Evolutionary conservation across 2,888 invertebrate species (phyloP).

Genomic region (Tiliacea citrago): DNA sequence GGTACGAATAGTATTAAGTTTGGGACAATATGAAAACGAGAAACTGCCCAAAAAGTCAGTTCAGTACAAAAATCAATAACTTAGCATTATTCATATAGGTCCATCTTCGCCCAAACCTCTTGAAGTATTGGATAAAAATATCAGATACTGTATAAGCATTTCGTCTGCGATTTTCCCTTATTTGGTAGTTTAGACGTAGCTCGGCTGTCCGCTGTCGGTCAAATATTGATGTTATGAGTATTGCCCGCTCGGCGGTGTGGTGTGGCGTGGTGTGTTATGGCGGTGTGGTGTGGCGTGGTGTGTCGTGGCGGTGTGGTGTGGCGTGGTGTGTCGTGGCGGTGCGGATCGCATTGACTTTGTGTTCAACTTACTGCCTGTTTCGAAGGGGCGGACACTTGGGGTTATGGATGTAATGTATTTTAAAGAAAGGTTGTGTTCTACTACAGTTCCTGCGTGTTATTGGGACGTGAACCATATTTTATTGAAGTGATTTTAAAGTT

Average conservation of each 20-base stretch:
- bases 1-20: neutral
- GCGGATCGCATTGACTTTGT: constrained; percentile 25
- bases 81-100: neutral
- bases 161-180: constrained; percentile 28
- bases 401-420: constrained; percentile 13
- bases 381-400: constrained; percentile 2
- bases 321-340: neutral
- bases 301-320: no score
- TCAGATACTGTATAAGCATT: constrained; percentile 11
- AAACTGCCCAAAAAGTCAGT: neutral
- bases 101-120: neutral
- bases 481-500: neutral
- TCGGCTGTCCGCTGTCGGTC: constrained; percentile 16
- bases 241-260: neutral
- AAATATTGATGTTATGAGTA: constrained; percentile 38
- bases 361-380: constrained; percentile 19
- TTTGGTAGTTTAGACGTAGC: constrained; percentile 6
- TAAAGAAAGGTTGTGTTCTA: neutral
- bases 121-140: constrained; percentile 22
- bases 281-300: no score
- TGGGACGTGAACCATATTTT: constrained; percentile 13
- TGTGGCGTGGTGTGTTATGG: neutral
- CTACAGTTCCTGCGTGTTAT: constrained; percentile 11
- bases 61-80: neutral
- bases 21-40: neutral